phyloP scores from a whole-genome alignment of 2,888 invertebrate genomes.

The Pemphredon lugubris region DNA sequence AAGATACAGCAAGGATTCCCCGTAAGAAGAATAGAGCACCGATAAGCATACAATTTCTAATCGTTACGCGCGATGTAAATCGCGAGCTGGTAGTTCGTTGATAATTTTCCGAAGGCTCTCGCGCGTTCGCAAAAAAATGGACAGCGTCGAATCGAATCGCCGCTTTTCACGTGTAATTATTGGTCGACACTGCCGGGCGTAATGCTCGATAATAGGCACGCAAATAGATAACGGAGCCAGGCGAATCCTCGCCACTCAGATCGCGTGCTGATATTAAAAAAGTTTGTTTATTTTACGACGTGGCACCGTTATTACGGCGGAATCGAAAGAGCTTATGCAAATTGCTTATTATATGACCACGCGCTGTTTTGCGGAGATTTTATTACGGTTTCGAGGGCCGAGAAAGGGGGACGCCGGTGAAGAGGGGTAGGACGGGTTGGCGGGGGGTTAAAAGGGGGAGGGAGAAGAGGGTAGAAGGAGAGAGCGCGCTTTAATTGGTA shows the following conservation, averaged over 20 bases:
- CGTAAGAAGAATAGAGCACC: constrained; percentile 24
- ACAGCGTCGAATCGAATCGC: neutral
- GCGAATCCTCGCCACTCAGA: constrained; percentile 3
- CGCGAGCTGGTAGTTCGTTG: too few relatives aligned
- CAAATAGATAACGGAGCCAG: constrained; percentile 12
- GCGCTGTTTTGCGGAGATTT: constrained; percentile 70
- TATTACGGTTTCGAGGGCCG: constrained; percentile 59
- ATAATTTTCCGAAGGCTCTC: neutral
- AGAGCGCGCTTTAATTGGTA: constrained; percentile 74
- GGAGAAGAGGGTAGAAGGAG: constrained; percentile 18
- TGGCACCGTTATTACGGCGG: constrained; percentile 66
- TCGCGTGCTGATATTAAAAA: constrained; percentile 65
- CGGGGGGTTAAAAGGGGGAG: constrained; percentile 12
- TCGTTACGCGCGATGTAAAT: too few relatives aligned
- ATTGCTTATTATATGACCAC: constrained; percentile 74
- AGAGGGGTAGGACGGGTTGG: too few relatives aligned
- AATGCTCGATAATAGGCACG: neutral
- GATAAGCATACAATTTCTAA: constrained; percentile 22
- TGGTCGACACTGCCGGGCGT: neutral
- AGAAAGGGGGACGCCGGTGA: too few relatives aligned
- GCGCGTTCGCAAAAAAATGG: constrained; percentile 2
- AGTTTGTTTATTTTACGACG: constrained; percentile 68
- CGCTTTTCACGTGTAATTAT: neutral
- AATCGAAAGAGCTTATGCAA: constrained; percentile 75
- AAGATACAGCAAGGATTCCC: neutral